Evolutionary conservation across 1,140 invertebrate species (phyloP).

Genomic region (Atta texana): DNA sequence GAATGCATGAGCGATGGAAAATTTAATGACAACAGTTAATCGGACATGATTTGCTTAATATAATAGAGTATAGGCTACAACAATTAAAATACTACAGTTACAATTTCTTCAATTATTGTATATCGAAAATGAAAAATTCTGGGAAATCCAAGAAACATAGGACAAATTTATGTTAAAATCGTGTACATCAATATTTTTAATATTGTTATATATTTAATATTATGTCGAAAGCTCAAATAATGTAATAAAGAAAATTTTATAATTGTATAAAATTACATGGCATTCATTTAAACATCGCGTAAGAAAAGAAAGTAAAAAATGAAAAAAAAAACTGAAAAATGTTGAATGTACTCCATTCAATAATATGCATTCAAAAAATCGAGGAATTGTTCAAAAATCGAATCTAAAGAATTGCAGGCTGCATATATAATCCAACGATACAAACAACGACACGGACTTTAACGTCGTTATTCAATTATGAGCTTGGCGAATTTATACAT

Average conservation of each 20-base stretch:
- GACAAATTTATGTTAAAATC: neutral
- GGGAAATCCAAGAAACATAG: neutral
- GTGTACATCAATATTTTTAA: too few relatives aligned
- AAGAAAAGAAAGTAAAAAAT: neutral
- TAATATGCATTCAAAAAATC: neutral
- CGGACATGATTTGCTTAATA: conserved; percentile 14
- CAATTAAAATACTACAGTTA: neutral
- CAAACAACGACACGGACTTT: neutral
- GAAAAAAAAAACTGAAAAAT: neutral
- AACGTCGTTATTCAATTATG: conserved; percentile 60
- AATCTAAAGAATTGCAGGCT: conserved; percentile 47
- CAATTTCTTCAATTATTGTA: neutral
- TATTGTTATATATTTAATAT: conserved; percentile 4
- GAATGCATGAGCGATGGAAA: neutral
- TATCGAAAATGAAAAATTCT: neutral
- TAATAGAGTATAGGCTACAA: neutral
- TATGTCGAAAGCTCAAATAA: neutral
- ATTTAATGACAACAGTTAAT: conserved; percentile 33
- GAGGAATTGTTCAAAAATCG: neutral
- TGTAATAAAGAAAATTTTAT: neutral
- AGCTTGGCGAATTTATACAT: conserved; percentile 46
- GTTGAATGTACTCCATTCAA: neutral
- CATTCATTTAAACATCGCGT: neutral
- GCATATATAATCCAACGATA: neutral
- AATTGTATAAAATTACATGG: neutral